Evolutionary conservation across 2,797 vertebrate species (phyloP).

Genomic region (Phoeniculus purpureus): DNA sequence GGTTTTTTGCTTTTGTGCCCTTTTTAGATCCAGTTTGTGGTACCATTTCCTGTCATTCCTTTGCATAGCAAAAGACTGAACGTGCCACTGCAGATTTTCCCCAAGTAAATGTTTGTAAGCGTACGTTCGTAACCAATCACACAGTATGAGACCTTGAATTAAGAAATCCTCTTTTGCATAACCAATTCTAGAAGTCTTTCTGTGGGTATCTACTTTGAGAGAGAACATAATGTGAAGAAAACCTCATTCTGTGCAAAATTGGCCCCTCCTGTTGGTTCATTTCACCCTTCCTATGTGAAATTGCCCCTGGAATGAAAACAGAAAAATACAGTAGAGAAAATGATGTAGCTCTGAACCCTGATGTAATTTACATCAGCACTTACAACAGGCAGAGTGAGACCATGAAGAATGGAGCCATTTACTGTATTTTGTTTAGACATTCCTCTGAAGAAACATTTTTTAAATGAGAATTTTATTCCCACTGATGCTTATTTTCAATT

Average conservation of each 20-base stretch:
- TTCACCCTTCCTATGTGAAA: background rate
- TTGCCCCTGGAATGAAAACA: background rate
- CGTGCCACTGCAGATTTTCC: background rate
- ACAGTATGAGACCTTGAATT: background rate
- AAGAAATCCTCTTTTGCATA: background rate
- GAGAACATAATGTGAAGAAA: background rate
- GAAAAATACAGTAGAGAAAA: background rate
- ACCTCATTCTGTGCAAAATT: background rate
- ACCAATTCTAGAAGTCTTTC: background rate
- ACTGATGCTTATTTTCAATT: slow-evolving; percentile 53
- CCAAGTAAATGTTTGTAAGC: background rate
- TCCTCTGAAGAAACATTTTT: slow-evolving; percentile 18
- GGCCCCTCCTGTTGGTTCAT: background rate
- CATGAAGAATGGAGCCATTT: background rate
- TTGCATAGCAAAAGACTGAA: background rate
- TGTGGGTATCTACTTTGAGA: background rate
- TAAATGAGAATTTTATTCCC: slow-evolving; percentile 41
- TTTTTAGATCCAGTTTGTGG: background rate
- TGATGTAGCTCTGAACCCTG: background rate
- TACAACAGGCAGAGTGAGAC: background rate
- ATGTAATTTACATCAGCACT: background rate
- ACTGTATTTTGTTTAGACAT: background rate
- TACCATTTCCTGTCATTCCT: background rate
- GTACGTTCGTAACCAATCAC: background rate
- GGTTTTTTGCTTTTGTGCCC: background rate